A percentile compares a stretch with the other conserved stretches of the same genome.
Conservation (phyloP, 2,113 vertebrate species). For the Esox niger region DNA sequence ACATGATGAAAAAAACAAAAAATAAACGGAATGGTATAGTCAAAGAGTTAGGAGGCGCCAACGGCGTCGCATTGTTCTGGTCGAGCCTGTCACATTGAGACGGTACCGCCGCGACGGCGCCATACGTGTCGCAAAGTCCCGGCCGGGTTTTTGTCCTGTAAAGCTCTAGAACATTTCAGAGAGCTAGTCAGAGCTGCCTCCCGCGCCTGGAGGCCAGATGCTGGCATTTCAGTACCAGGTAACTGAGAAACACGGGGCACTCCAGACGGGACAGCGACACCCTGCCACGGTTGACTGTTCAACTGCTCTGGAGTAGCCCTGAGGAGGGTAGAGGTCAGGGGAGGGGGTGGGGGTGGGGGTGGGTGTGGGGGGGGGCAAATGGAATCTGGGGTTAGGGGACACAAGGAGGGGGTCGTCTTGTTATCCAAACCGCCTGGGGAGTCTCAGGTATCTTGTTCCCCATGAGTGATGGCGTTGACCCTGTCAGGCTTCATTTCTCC, state of each 20-base stretch:
- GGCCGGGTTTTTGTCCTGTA: neutral
- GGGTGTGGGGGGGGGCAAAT: neutral
- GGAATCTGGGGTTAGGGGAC: neutral
- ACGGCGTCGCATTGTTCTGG: conserved; percentile 25
- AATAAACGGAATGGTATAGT: conserved; percentile 1
- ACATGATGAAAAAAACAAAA: conserved; percentile 32
- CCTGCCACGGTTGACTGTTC: conserved; percentile 4
- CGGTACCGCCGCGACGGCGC: no score
- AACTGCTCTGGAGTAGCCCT: conserved; percentile 1
- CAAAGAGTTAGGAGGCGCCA: conserved; percentile 33
- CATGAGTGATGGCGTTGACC: conserved; percentile 55
- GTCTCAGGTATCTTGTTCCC: conserved; percentile 52
- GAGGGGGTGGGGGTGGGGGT: no score
- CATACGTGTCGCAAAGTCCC: no score
- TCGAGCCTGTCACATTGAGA: no score
- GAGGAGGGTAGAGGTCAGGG: conserved; percentile 18
- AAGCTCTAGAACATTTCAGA: no score
- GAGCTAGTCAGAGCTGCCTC: neutral
- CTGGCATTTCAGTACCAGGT: conserved; percentile 12
- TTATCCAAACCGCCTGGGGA: conserved; percentile 41
- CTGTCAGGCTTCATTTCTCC: conserved; percentile 54
- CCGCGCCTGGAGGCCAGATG: conserved; percentile 17
- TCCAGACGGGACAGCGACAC: conserved; percentile 20
- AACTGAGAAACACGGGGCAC: conserved; percentile 18
- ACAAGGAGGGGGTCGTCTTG: conserved; percentile 46